A percentile compares a stretch with the other conserved stretches of the same genome.
These are phyloP conservation scores for Parapsyche elsis DNA, from an alignment of 1,140 invertebrate genomes.

Conservation along the genomic window DNA sequence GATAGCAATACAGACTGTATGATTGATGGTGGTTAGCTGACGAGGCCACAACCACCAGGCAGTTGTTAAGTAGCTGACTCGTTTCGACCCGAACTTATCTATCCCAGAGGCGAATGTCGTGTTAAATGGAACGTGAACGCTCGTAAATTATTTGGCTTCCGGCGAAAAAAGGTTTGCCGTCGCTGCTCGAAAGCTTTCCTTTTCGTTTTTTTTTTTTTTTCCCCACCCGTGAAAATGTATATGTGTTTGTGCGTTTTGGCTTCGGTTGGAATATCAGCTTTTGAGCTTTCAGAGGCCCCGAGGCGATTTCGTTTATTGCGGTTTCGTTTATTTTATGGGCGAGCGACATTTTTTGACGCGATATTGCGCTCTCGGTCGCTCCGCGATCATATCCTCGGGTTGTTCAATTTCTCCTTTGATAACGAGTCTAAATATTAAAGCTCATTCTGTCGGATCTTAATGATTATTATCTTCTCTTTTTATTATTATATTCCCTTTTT, in stretches of 20 bases:
- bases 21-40: not conserved
- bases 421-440: not conserved
- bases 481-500: not conserved
- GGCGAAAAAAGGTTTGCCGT: not conserved
- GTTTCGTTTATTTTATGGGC: slow-evolving; percentile 11
- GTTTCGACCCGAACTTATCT: slow-evolving; percentile 23
- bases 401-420: not conserved
- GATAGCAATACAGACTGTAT: not conserved
- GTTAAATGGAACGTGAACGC: slow-evolving; percentile 52
- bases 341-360: not conserved
- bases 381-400: not conserved
- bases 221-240: not conserved
- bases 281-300: not conserved
- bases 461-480: not conserved
- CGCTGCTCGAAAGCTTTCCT: not conserved
- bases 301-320: slow-evolving; percentile 4
- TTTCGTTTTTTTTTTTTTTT: not conserved
- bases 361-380: not conserved
- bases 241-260: not conserved
- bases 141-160: slow-evolving; percentile 48
- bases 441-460: not conserved
- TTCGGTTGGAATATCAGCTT: slow-evolving; percentile 2
- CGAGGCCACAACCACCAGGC: not conserved
- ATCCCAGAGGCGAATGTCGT: slow-evolving; percentile 51
- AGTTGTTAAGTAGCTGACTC: slow-evolving; percentile 5